Evolutionary conservation across 2,113 vertebrate genomes (phyloP).

Genomic region (Cyanoderma ruficeps): DNA sequence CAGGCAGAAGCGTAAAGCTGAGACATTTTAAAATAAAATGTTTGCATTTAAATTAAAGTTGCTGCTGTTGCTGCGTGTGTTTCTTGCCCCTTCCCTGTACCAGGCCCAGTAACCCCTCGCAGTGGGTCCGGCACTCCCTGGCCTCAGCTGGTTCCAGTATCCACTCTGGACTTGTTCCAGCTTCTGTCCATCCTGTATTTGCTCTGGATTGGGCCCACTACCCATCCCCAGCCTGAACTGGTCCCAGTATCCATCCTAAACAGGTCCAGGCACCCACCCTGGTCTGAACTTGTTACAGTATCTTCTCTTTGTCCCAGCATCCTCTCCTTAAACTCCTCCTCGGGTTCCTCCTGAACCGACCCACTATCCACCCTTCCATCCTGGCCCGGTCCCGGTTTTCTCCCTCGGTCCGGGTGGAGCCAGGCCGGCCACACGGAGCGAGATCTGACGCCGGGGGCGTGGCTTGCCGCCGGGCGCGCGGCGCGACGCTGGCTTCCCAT

Average conservation of each 20-base stretch:
- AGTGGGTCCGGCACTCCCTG: background rate
- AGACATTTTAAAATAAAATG: conserved; percentile 47
- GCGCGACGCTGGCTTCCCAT: background rate
- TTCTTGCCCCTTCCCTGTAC: background rate
- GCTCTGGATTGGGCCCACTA: background rate
- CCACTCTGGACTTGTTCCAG: background rate
- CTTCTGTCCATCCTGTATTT: too few species aligned
- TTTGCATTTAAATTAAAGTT: conserved; percentile 30
- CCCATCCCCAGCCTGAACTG: background rate
- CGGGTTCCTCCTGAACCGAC: fast-evolving
- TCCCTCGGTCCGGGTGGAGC: fast-evolving
- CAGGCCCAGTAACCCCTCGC: fast-evolving
- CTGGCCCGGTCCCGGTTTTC: fast-evolving
- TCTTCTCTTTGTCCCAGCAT: background rate
- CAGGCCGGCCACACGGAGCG: fast-evolving
- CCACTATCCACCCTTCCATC: fast-evolving
- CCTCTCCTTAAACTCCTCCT: background rate
- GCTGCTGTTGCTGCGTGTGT: background rate
- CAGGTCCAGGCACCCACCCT: background rate
- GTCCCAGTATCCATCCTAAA: background rate
- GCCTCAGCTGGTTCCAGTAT: background rate
- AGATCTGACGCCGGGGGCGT: fast-evolving
- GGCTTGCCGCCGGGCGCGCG: background rate
- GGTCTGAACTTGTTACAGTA: background rate
- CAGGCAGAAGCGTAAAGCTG: conserved; percentile 4